Base-by-base conservation (phyloP, 2,113 vertebrate species). In the Greenwoodochromis staneri region DNA sequence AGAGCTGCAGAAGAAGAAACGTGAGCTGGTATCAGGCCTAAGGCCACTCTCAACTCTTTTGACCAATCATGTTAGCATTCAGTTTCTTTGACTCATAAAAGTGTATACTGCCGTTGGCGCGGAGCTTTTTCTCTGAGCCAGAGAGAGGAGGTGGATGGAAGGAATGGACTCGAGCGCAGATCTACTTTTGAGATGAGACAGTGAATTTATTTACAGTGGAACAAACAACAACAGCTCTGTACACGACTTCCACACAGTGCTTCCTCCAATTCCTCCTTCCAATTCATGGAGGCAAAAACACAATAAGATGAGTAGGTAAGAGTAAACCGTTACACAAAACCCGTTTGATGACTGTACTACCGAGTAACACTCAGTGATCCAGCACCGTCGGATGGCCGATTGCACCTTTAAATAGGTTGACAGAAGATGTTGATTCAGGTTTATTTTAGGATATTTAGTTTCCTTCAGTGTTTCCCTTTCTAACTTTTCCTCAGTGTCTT, bases 331-430 rank as follows among this genome's bases (percentile, higher is more conserved):
- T 55, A 55, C 2, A 27, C 21, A 55, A 55, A 27, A 55, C 54
- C 12, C 1, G 0, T 55, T 55, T 55, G 11, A 55, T 27, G 54
- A 55, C 54, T 55, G 12, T 55, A 27, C 21, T 55, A 55, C 54
- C 4, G 54, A 27, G 54, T 55, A 55, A 55, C 54, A 27, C 54
- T 55, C 54, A 55, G 12, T 55, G 54, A 55, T 55, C 21, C 54
- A 55, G 54, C 54, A 55, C 54, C 7, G 0, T 27, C 12, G 12
- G 21, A 27, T 55, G 54, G 1, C 53, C 0, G 1, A 13, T 24
- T 13, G 21, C 54, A 55, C 21, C 21, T 27, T 55, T 55, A 55
- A 55, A 55, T 55, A 55, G 54, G 12, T 27, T 55, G 54, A 55
- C 54, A 55, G 21, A 55, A 14, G 54, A 55, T 57, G 54, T 57